Evolutionary conservation across 2,888 invertebrate genomes (phyloP), one percentile per base, ranked within the genome.

Genomic region (Archaeoteleia sp.): DNA sequence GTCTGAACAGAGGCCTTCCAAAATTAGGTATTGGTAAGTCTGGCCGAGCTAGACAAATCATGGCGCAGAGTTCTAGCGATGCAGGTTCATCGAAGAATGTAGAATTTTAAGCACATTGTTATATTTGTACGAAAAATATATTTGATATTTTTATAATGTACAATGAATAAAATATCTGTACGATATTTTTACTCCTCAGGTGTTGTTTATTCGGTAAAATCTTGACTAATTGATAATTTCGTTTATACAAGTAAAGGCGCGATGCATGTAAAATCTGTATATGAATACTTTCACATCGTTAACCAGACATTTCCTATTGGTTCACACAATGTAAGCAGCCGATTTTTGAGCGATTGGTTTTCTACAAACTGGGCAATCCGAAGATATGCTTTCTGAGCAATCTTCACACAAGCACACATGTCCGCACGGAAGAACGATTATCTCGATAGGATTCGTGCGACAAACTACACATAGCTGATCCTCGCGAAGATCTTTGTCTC

Each of bases 1-100:
- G 98, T 0, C 88, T 99, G 1, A 98, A 99, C 85, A 90, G 93
- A 86, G 98, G 98, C 1, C 86, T 96, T 39, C 97, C 98, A 0
- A 92, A 91, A 83, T 88, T 96, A 39, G 96, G 95, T n/a, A 93
- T 96, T 23, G 95, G 95, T 1, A 96, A 96, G 85, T 92, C 92
- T 53, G 94, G 92, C n/a, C 93, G 92, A 82, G 92, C 91, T n/a
- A 75, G 78, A 55, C 75, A 75, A 51, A 57, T 78, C 9, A 72
- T 82, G 57, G 71, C 63, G 5, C 49, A 61, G 39, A 40, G n/a
- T n/a, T n/a, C 35, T n/a, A 66, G 25, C 27, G 12, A 29, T 10
- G 54, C 58, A 51, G 53, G 63, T 35, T 55, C 58, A 45, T n/a
- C n/a, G n/a, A 71, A 67, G 60, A 69, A 70, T 8, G 40, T 61